Evolutionary conservation across 2,888 invertebrate species (phyloP).

Genomic region (Diabrotica balteata): DNA sequence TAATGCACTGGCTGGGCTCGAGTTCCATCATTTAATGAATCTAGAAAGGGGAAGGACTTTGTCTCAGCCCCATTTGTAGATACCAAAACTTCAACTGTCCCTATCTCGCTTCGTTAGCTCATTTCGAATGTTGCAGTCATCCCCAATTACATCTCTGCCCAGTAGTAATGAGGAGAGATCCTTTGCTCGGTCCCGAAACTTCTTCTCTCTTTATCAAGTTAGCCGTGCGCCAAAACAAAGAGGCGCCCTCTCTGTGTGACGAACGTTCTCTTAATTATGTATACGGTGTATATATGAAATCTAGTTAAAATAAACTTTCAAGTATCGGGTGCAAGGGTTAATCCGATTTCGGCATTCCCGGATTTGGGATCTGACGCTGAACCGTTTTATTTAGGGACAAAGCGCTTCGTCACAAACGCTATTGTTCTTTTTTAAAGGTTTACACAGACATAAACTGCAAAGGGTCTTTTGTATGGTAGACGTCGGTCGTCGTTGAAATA

Average conservation of each 20-base stretch:
- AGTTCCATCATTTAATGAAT: conserved; percentile 21
- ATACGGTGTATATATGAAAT: conserved; percentile 33
- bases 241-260: conserved; percentile 35
- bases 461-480: not conserved
- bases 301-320: conserved; percentile 39
- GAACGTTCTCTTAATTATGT: conserved; percentile 39
- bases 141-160: conserved; percentile 32
- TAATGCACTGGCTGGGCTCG: conserved; percentile 7
- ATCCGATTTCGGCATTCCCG: conserved; percentile 30
- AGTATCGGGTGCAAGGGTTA: conserved; percentile 37
- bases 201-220: conserved; percentile 38
- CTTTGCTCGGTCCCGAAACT: conserved; percentile 29
- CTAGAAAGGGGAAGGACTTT: conserved; percentile 20
- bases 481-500: not conserved
- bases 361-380: conserved; percentile 17
- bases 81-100: conserved; percentile 25
- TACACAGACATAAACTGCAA: not conserved
- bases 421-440: not conserved
- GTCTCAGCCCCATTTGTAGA: conserved; percentile 22
- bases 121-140: conserved; percentile 30
- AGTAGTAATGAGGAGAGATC: conserved; percentile 26
- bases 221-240: conserved; percentile 37
- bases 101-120: conserved; percentile 31
- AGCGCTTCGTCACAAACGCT: conserved; percentile 7
- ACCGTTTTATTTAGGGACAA: conserved; percentile 15